Percentiles rank a stretch among this genome's conserved stretches.
These are phyloP conservation scores for Cyrtorhinus lividipennis DNA, from an alignment of 1,140 invertebrate genomes.

Conservation along the genomic window DNA sequence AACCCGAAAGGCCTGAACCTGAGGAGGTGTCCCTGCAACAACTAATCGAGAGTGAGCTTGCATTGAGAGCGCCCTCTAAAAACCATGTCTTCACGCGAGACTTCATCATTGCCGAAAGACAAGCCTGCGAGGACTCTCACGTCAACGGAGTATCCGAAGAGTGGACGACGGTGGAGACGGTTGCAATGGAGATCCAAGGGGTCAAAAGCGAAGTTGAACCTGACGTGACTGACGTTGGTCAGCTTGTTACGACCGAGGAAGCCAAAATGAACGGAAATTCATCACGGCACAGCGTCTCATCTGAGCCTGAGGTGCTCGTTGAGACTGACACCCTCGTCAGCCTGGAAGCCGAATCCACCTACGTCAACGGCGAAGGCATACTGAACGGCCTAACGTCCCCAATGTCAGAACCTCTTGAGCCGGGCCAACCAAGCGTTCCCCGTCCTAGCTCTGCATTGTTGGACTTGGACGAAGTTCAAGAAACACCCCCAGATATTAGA, in stretches of 20 bases:
- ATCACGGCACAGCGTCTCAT: not conserved
- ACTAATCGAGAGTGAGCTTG: slow-evolving; percentile 24
- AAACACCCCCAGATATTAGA: not conserved
- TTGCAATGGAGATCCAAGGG: slow-evolving; percentile 11
- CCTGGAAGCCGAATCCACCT: not conserved
- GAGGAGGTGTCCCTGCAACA: slow-evolving; percentile 22
- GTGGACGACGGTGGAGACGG: slow-evolving; percentile 24
- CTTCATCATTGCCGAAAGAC: not conserved
- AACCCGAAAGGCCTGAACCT: slow-evolving; percentile 10
- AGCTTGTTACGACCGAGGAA: not conserved
- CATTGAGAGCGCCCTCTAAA: slow-evolving; percentile 11
- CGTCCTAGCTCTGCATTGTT: too few species aligned
- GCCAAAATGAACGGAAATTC: not conserved
- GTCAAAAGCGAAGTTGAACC: not conserved
- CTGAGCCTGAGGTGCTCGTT: not conserved
- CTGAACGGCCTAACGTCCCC: not conserved
- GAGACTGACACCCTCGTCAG: not conserved
- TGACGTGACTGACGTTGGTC: too few species aligned
- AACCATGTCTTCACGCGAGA: not conserved
- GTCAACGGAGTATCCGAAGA: slow-evolving; percentile 1
- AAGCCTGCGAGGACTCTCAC: slow-evolving; percentile 3
- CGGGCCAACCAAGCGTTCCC: not conserved
- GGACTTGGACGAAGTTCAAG: not conserved
- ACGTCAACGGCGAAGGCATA: not conserved
- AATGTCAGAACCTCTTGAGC: not conserved